Evolutionary conservation across 2,888 invertebrate genomes (phyloP).

Genomic region (Polylopha cassiicola): DNA sequence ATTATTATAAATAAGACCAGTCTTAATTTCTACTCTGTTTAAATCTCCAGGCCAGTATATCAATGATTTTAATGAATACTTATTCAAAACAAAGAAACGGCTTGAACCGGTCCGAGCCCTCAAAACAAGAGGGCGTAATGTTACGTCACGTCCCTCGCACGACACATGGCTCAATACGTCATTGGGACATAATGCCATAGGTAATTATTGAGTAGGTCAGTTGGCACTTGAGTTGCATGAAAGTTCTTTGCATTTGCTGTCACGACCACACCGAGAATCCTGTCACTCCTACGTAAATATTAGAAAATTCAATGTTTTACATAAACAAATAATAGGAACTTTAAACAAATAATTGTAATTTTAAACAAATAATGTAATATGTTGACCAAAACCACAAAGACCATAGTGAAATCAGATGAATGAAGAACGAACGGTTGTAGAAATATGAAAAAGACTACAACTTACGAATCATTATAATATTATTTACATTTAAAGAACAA

Average conservation of each 20-base stretch:
- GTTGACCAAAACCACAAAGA: no score
- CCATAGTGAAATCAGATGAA: no score
- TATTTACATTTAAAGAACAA: no score
- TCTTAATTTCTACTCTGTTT: no score
- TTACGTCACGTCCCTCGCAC: conserved; percentile 28
- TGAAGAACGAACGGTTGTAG: no score
- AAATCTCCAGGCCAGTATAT: no score
- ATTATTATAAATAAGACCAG: no score
- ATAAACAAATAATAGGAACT: no score
- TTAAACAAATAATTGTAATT: conserved; percentile 3
- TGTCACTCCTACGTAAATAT: conserved; percentile 1
- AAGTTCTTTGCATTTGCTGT: conserved; percentile 2
- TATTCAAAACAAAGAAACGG: no score
- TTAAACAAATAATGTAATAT: conserved; percentile 3
- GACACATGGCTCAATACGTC: conserved; percentile 43
- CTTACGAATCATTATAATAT: no score
- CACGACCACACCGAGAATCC: conserved; percentile 6
- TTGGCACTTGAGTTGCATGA: conserved; percentile 27
- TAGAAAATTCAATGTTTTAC: background rate
- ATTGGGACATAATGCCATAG: conserved; percentile 42
- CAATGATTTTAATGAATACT: no score
- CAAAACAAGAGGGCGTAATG: conserved; percentile 10
- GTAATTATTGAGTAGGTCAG: conserved; percentile 46
- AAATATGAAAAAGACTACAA: no score
- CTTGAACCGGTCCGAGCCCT: conserved; percentile 5